Evolutionary conservation across 2,797 vertebrate species (phyloP), one percentile per base, ranked within the genome.

Genomic region (Chrysocyon brachyurus): DNA sequence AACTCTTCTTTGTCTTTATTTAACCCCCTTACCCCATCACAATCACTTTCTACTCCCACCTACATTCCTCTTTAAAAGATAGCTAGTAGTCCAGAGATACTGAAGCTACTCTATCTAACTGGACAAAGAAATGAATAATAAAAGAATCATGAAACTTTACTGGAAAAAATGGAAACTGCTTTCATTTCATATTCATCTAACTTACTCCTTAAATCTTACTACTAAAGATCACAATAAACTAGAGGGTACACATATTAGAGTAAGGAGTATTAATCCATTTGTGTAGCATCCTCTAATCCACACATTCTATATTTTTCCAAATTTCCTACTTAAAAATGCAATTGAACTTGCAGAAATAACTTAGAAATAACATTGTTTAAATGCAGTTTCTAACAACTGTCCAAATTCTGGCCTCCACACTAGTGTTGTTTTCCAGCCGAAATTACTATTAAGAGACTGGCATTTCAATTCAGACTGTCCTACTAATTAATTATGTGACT

Each of bases 181-280:
- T 63, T 77, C 19, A 56, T 73, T 56, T 79, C 22, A 19, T 78
- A 78, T 7, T 17, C 33, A 91, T 52, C 22, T 36, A 61, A 61
- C 2, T 66, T 24, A 66, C 12, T 85, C 19, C 11, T 85, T 85
- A 89, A 94, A 40, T 52, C 5, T 82, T 82, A 68, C 31, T 24
- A 49, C 40, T 66, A 40, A 79, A 92, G 82, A 52, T 16, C 26
- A 77, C 2, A 68, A 6, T 52, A 59, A 22, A 33, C 0, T 59
- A 24, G 0, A 2, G 2, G 12, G 6, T 82, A 1, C 12, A 79
- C 26, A 61, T 2, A 1, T 17, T 56, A 5, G 12, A 36, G 2
- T 3, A 82, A 15, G 8, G 24, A 26, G 1, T 56, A 14, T 90
- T 40, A n/a, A 28, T 56, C 24, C 5, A 14, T 22, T 90, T 86